Conservation (phyloP, 2,797 vertebrate genomes). For the Gambelia wislizenii region DNA sequence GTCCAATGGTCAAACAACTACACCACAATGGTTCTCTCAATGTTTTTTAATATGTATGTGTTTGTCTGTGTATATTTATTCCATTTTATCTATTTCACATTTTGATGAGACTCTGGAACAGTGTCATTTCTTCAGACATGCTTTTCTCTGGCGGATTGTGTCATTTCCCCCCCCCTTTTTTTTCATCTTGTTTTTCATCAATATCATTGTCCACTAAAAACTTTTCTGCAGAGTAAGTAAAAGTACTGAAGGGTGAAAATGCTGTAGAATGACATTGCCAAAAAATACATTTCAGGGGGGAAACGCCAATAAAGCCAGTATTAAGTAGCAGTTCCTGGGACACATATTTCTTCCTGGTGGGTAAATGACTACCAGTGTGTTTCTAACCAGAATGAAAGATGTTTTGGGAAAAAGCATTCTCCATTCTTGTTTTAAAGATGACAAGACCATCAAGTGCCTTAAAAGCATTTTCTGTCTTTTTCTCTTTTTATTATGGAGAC, state of each 20-base stretch:
- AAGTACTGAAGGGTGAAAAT: constrained; percentile 64
- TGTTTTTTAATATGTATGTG: too few relatives aligned
- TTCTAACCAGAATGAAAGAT: constrained; percentile 55
- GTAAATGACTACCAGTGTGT: constrained; percentile 49
- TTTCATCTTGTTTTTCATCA: constrained; percentile 47
- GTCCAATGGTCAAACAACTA: too few relatives aligned
- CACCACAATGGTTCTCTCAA: too few relatives aligned
- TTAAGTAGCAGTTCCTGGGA: constrained; percentile 32
- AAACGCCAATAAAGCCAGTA: constrained; percentile 43
- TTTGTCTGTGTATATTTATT: not conserved
- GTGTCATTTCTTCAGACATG: constrained; percentile 26
- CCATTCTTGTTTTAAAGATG: constrained; percentile 27
- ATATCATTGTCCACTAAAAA: constrained; percentile 59
- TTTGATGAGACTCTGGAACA: constrained; percentile 41
- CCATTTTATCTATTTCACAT: constrained; percentile 7
- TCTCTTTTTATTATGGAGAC: constrained; percentile 42
- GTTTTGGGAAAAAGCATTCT: not conserved
- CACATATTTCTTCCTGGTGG: constrained; percentile 59
- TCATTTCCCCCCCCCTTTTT: constrained; percentile 6
- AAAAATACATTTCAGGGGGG: not conserved
- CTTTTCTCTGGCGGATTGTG: constrained; percentile 44
- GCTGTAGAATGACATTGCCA: constrained; percentile 41
- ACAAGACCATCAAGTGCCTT: constrained; percentile 15
- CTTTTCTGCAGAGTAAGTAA: constrained; percentile 49
- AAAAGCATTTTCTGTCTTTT: constrained; percentile 35